These are phyloP conservation scores for Saturnia pavonia DNA, from an alignment of 2,888 invertebrate species.

Conservation along the genomic window DNA sequence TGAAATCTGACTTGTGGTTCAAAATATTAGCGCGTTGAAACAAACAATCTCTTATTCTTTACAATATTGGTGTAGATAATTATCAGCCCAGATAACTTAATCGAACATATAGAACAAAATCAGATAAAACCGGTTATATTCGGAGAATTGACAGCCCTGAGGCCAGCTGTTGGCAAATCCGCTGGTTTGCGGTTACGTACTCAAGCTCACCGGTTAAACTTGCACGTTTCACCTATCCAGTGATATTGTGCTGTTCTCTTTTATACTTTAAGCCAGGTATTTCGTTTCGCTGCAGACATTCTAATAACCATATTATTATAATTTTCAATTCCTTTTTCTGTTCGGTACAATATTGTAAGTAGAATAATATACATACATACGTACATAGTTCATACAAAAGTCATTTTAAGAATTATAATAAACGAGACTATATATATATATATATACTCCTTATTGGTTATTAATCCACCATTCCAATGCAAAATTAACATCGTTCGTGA, in stretches of 20 bases:
- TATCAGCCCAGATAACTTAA: neutral
- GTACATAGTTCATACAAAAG: no score
- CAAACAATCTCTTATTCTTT: no score
- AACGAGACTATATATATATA: no score
- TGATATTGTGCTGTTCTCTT: neutral
- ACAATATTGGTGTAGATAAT: neutral
- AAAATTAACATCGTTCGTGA: no score
- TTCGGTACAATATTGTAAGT: no score
- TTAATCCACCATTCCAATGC: no score
- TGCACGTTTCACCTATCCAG: neutral
- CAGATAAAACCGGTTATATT: neutral
- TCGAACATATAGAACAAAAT: neutral
- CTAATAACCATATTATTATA: neutral
- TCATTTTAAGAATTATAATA: no score
- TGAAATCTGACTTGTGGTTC: no score
- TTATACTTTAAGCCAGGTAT: conserved; percentile 6
- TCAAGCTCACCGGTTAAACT: neutral
- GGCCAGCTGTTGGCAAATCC: neutral
- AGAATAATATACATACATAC: no score
- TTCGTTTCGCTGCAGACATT: neutral
- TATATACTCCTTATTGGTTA: no score
- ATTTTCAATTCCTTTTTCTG: neutral
- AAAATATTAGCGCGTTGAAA: no score
- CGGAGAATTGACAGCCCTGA: neutral
- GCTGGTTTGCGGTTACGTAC: neutral